Evolutionary conservation across 2,888 invertebrate genomes (phyloP), one percentile per base, ranked within the genome.

Genomic region (Deilephila porcellus): DNA sequence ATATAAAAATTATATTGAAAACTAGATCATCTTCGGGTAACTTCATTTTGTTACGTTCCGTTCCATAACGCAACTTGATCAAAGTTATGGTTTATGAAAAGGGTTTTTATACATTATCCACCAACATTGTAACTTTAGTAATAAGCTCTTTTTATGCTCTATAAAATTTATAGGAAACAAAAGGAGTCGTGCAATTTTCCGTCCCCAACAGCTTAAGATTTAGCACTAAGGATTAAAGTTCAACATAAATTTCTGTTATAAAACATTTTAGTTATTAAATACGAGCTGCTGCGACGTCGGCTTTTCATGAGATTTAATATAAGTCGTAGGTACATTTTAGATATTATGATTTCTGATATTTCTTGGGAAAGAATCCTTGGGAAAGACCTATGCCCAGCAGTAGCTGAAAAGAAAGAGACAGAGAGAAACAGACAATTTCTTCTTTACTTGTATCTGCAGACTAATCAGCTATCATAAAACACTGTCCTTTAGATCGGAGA

Each of bases 191-290:
- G 25, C 67, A 52, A 67, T 67, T 67, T 45, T 25, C 45, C 25
- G 45, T 63, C 62, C 6, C n/a, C 56, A 56, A 37, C 29, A 25
- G 67, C 20, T 67, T 67, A 67, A 67, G 52, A 67, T 45, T 52
- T 52, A 67, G 45, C 45, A 25, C 45, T 17, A 52, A 52, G 67
- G 67, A 67, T 67, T 67, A 67, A 52, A 67, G 67, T 45, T 45
- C 45, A 52, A 14, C 25, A 67, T 67, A 67, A 52, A 67, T 67
- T 25, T 45, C 52, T 67, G 1, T 67, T 67, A 52, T 52, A 25
- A 25, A 17, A 52, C 17, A 52, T 67, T 67, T 64, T 45, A 64
- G 64, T 64, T 64, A 64, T 14, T 67, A 67, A 45, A 64, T 67
- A 25, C 67, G 67, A 25, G 14, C 52, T 8, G 3, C 52, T 67